A percentile compares a stretch with the other conserved stretches of the same genome.
These are phyloP conservation scores for Stenolophus ochropezus DNA, from an alignment of 2,888 invertebrate species.

Conservation along the genomic window DNA sequence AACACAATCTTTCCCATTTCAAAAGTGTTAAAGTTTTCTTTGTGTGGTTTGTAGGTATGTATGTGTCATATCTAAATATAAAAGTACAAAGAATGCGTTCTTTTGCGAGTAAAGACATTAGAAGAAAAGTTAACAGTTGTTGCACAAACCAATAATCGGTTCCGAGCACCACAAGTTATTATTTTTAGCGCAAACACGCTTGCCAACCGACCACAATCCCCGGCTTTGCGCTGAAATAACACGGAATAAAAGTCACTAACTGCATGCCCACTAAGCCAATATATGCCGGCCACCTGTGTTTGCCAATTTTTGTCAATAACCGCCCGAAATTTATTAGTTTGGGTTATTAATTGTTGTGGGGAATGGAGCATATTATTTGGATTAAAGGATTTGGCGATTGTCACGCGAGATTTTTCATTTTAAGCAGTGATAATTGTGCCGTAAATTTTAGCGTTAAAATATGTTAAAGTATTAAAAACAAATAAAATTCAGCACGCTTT, in stretches of 20 bases:
- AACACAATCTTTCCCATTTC: too few species aligned
- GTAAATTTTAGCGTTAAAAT: neutral
- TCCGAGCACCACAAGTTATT: conserved; percentile 48
- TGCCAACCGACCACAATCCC: conserved; percentile 39
- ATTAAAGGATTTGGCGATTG: neutral
- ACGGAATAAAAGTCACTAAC: conserved; percentile 35
- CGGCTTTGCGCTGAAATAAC: conserved; percentile 46
- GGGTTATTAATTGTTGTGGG: conserved; percentile 25
- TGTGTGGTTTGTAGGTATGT: neutral
- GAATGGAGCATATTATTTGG: conserved; percentile 1
- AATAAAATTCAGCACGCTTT: too few species aligned
- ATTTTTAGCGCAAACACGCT: conserved; percentile 54
- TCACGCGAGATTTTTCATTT: neutral
- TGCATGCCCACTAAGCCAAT: conserved; percentile 31
- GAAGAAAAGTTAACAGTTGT: neutral
- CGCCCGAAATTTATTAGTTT: conserved; percentile 8
- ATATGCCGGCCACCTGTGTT: conserved; percentile 12
- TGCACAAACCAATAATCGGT: conserved; percentile 54
- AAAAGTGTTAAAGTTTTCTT: too few species aligned
- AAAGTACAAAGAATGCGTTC: neutral
- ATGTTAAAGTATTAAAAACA: too few species aligned
- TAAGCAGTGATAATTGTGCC: neutral
- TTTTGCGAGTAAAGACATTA: neutral
- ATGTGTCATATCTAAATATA: neutral
- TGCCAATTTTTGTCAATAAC: conserved; percentile 33